These are phyloP conservation scores for Phataginus tricuspis DNA, from an alignment of 2,797 vertebrate species.

Conservation along the genomic window DNA sequence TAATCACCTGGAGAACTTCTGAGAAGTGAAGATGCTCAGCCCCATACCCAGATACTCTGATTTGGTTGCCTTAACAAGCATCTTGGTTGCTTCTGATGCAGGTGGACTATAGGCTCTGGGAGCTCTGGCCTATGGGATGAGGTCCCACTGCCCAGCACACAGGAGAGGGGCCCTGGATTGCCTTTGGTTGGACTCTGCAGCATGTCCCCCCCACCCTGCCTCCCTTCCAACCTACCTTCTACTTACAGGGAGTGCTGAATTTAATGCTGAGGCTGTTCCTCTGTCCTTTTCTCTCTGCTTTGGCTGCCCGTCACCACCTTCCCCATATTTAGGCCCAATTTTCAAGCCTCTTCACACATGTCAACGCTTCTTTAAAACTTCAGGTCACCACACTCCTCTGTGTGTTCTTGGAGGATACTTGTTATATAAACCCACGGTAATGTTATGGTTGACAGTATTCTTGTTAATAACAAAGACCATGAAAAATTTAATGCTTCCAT, in stretches of 20 bases:
- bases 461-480: background rate
- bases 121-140: background rate
- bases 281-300: background rate
- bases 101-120: background rate
- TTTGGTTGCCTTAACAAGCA: background rate
- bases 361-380: background rate
- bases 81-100: background rate
- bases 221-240: background rate
- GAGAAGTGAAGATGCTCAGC: background rate
- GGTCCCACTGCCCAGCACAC: background rate
- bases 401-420: background rate
- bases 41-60: background rate
- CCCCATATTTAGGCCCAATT: background rate
- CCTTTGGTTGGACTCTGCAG: background rate
- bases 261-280: background rate
- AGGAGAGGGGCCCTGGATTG: background rate
- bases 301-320: background rate
- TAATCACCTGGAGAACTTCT: background rate
- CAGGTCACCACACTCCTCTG: rapidly evolving
- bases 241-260: background rate
- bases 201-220: background rate
- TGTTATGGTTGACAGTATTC: background rate
- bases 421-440: background rate
- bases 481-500: background rate
- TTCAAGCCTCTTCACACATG: background rate